Evolutionary conservation across 2,888 invertebrate species (phyloP), one percentile per base, ranked within the genome.

Genomic region (Trichopria drosophilae): DNA sequence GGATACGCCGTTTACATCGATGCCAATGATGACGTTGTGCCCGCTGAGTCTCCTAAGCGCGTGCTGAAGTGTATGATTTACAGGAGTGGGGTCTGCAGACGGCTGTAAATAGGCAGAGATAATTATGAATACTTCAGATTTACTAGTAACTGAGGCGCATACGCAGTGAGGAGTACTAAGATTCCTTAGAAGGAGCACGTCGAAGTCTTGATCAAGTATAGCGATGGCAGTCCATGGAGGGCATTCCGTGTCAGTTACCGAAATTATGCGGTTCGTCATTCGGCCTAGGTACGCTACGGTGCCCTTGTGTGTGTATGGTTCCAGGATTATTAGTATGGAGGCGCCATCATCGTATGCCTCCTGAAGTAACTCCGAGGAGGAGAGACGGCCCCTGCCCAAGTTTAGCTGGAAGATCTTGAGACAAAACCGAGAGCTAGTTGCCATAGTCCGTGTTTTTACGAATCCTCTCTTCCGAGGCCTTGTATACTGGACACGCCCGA

Each of bases 321-420:
- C 47, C 5, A 39, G 47, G 7, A 47, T 10, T 1, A 31, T 9
- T 5, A 24, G 15, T 2, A 47, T 23, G 3, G 29, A 9, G 1
- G 12, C 20, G 3, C n/a, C 12, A 2, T 16, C 6, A 2, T 16
- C 10, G 1, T 4, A 1, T 4, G 18, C n/a, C 2, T 29, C 12
- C 1, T 34, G 2, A 22, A 24, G 12, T 1, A 47, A 34, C 13
- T 28, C 43, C 2, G 3, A 32, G 2, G 26, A 10, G 2, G 40
- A 29, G 4, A 13, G 18, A 18, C 20, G 39, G 1, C 24, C 35
- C 26, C 46, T 26, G 13, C 41, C n/a, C 6, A 37, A 19, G 15
- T 53, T 53, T 2, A 48, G 7, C 15, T 53, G 53, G 4, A 40
- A 9, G 4, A 53, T 29, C n/a, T 10, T 31, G 12, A 31, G n/a